Percentiles rank a stretch among this genome's conserved stretches.
Conservation (phyloP, 1,140 invertebrate species). For the Hylaeus volcanicus region DNA sequence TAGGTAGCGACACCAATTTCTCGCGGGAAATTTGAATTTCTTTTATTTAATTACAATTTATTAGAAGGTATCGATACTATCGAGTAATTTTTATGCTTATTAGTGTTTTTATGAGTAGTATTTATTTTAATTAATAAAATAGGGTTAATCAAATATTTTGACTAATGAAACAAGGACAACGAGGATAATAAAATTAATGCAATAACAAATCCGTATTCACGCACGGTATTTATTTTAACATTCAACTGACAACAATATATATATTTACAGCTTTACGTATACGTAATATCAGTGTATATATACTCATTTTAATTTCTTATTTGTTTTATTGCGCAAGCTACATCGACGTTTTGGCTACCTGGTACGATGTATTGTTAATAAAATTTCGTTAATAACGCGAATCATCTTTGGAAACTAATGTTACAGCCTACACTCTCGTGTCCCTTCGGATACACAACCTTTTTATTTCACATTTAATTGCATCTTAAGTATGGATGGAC, state of each 20-base stretch:
- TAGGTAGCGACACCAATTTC: too few relatives aligned
- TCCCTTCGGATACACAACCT: slow-evolving; percentile 16
- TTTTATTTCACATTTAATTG: slow-evolving; percentile 28
- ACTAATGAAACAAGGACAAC: too few relatives aligned
- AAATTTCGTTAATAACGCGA: slow-evolving; percentile 51
- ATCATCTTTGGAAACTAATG: slow-evolving; percentile 41
- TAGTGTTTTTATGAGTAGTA: too few relatives aligned
- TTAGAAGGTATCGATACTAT: too few relatives aligned
- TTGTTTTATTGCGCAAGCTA: slow-evolving; percentile 68
- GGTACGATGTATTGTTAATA: slow-evolving; percentile 51
- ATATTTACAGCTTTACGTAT: slow-evolving; percentile 72
- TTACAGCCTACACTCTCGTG: slow-evolving; percentile 23
- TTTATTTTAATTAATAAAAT: too few relatives aligned
- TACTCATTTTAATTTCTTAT: slow-evolving; percentile 60
- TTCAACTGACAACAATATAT: slow-evolving; percentile 79
- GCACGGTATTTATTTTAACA: slow-evolving; percentile 79
- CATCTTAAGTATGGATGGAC: slow-evolving; percentile 53
- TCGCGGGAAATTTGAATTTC: too few relatives aligned
- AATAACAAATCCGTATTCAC: slow-evolving; percentile 57
- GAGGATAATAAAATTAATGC: not conserved
- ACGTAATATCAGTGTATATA: slow-evolving; percentile 70
- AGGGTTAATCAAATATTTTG: too few relatives aligned
- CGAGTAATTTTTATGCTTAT: too few relatives aligned
- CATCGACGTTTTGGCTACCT: slow-evolving; percentile 43
- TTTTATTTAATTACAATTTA: too few relatives aligned